Percentiles rank a stretch among this genome's conserved stretches.
Evolutionary conservation across 2,888 invertebrate genomes (phyloP).

Genomic region (Pantelozetes paolii): DNA sequence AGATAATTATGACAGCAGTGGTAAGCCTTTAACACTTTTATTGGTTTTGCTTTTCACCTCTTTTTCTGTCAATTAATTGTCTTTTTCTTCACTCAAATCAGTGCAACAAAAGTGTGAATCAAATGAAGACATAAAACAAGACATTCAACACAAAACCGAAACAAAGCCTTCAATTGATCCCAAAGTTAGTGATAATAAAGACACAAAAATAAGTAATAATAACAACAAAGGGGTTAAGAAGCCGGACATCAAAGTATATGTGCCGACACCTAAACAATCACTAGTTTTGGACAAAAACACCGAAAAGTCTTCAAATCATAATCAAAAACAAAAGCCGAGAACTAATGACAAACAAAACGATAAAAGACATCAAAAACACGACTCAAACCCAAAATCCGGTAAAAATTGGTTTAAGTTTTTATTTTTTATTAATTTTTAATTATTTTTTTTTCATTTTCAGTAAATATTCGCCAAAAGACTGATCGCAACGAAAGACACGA

Average conservation of each 20-base stretch:
- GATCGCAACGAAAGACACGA: background rate
- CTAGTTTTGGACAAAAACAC: background rate
- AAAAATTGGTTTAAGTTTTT: background rate
- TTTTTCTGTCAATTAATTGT: background rate
- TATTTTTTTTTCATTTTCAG: slow-evolving; percentile 2
- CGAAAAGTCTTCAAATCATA: background rate
- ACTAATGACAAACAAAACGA: background rate
- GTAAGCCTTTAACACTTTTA: background rate
- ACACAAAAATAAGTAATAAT: slow-evolving; percentile 8
- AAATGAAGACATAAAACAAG: slow-evolving; percentile 5
- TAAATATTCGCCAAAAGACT: background rate
- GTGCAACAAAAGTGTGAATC: background rate
- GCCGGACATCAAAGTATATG: slow-evolving; percentile 33
- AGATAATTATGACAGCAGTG: background rate
- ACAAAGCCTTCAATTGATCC: background rate
- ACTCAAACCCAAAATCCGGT: slow-evolving; percentile 14
- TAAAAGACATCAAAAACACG: slow-evolving; percentile 9
- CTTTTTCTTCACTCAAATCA: background rate
- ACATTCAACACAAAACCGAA: background rate
- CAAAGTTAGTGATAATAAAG: background rate
- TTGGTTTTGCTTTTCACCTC: background rate
- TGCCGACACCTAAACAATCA: slow-evolving; percentile 31
- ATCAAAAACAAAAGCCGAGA: background rate
- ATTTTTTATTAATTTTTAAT: background rate
- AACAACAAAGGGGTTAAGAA: slow-evolving; percentile 16